Evolutionary conservation across 2,888 invertebrate species (phyloP), one percentile per base, ranked within the genome.

Genomic region (Perizoma affinitatum): DNA sequence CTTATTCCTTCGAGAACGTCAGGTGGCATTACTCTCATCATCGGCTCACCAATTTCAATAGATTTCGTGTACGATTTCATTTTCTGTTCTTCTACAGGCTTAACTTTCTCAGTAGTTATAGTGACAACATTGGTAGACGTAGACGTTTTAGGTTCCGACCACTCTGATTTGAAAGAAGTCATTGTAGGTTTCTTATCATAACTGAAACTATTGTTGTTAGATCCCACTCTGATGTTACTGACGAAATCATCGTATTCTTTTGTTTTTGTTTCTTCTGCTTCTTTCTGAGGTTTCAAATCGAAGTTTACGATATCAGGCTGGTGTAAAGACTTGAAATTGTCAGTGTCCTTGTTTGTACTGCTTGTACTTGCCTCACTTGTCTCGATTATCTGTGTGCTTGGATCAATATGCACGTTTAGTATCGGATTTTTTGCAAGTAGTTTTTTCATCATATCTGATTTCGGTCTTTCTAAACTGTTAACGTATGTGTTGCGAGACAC

Each of bases 401-500:
- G 89, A 67, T 92, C 92, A 42, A 90, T 80, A 56, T 91, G 90
- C 9, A 86, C 90, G 63, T 91, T 93, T 47, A 93, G 74, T 57
- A 92, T 91, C 0, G 93, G 93, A 69, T 92, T 93, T 75, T 92
- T 93, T 4, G 92, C 91, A 42, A 93, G 84, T 7, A 93, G 68
- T 73, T 94, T 94, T 63, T 93, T 94, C 83, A 94, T 93, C 75
- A 94, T 91, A 40, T 94, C 93, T 2, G 94, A 94, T 81, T 94
- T 95, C 1, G 94, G 94, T 68, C 94, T 86, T 74, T 95, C 95
- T 70, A 94, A 82, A 68, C 94, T 94, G 44, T 94, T 94, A 1
- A 82, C 92, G 63, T 94, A 92, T 6, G 94, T 91, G 75, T 93
- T 93, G 46, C 94, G 86, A 0, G 94, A 94, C 9, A 94, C 94